Percentiles rank a stretch among this genome's conserved stretches.
These are phyloP conservation scores for Nannobrachium achirus DNA, from an alignment of 2,113 vertebrate genomes.

Conservation along the genomic window DNA sequence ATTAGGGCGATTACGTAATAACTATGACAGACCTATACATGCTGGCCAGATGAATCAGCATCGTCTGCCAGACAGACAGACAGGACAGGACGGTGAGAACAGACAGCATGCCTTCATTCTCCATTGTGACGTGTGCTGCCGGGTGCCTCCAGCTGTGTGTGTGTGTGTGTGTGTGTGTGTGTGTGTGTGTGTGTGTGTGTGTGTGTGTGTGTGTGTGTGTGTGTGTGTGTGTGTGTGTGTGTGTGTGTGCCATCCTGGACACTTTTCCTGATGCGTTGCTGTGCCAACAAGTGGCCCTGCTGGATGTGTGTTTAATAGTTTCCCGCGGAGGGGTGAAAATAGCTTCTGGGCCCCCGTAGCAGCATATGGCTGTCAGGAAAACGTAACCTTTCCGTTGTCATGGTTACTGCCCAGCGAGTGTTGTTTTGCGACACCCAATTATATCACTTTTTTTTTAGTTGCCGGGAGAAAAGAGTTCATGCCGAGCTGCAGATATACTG, in stretches of 20 bases:
- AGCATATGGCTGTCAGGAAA: constrained; percentile 59
- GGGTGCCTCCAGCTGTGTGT: neutral
- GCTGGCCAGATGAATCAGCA: too few species aligned
- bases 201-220: too few species aligned
- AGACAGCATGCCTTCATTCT: constrained; percentile 16
- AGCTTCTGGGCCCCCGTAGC: constrained; percentile 49
- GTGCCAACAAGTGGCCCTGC: constrained; percentile 35
- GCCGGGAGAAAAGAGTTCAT: neutral
- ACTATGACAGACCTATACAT: too few species aligned
- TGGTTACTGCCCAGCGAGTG: constrained; percentile 53
- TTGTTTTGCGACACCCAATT: constrained; percentile 51
- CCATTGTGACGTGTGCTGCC: neutral
- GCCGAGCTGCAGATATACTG: constrained; percentile 40
- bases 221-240: too few species aligned
- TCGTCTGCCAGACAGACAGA: too few species aligned
- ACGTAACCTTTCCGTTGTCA: constrained; percentile 59
- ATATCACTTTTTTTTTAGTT: constrained; percentile 48
- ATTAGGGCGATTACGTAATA: too few species aligned
- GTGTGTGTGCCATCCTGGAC: constrained; percentile 9
- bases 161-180: neutral
- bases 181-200: neutral
- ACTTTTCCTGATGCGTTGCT: constrained; percentile 45
- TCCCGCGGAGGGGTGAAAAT: constrained; percentile 53
- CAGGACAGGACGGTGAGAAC: constrained; percentile 12
- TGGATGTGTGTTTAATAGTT: constrained; percentile 59